Base-by-base conservation (phyloP, 2,888 invertebrate genomes). In the Falcaria lacertinaria region DNA sequence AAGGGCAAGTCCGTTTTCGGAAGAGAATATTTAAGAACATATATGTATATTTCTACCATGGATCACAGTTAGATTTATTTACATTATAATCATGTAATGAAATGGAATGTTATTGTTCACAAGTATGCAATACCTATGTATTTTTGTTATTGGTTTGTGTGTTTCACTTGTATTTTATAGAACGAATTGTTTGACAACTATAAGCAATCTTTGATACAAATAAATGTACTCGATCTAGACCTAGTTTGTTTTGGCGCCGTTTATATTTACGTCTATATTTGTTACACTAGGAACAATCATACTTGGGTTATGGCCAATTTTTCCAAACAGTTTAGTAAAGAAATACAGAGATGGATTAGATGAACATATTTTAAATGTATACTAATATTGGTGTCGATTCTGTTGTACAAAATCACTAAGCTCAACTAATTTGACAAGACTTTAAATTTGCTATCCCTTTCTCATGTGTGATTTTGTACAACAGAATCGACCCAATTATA, bases 181-280 rank as follows among this genome's bases (percentile, higher is more conserved):
- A 52, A 44, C 47, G 54, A 19, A 68, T 60, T 65, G 69, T 69
- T 75, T 73, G 66, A 72, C 54, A 49, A 66, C 52, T 62, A 52
- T 64, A 65, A 50, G 62, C 68, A 45, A 66, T 65, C 61, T 73
- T 75, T 72, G 67, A 72, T 74, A 73, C 65, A 55, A 79, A 74
- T 79, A 76, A 77, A 65, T 60, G 49, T 67, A 55, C 54, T 73
- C 61, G 56, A 60, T 55, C 65, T 46, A 45, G 56, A 44, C 15
- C 8, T 33, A 41, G 19, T 41, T 43, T 40, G 32, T 35, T 37
- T 15, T 33, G 41, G 32, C 52, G 42, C 45, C 25, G 36, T 39
- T 42, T 44, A 32, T 47, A 15, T 39, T 39, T n/a, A n/a, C 13
- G 13, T 32, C 28, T 40, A 33, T 34, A 16, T 35, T 28, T 34